A percentile compares a stretch with the other conserved stretches of the same genome.
Evolutionary conservation across 1,140 invertebrate genomes (phyloP).

Genomic region (Charaxes varanes): DNA sequence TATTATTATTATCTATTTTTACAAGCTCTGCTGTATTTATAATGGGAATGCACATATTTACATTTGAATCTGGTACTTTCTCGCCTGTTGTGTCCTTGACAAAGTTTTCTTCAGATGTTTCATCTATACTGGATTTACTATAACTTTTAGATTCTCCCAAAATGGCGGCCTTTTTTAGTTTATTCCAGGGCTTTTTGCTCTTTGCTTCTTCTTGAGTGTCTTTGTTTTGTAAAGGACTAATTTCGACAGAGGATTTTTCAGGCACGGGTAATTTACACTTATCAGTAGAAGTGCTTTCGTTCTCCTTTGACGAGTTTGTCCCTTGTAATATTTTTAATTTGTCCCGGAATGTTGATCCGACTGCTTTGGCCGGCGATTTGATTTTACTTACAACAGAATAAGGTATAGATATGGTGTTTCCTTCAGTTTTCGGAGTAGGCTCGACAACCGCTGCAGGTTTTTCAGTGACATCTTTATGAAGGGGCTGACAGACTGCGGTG

Average conservation of each 20-base stretch:
- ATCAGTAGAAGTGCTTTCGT: conserved; percentile 35
- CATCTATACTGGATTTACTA: conserved; percentile 48
- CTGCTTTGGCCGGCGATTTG: conserved; percentile 68
- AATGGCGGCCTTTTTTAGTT: conserved; percentile 76
- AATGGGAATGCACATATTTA: conserved; percentile 49
- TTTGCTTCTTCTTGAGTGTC: conserved; percentile 50
- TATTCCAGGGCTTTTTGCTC: conserved; percentile 73
- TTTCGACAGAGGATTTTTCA: conserved; percentile 45
- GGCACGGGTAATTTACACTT: conserved; percentile 34
- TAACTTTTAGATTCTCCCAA: conserved; percentile 59
- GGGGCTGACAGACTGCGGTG: conserved; percentile 60
- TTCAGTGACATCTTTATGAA: conserved; percentile 55
- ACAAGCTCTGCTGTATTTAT: conserved; percentile 60
- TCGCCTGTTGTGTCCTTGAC: conserved; percentile 26
- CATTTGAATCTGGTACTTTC: conserved; percentile 31
- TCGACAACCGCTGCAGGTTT: conserved; percentile 60
- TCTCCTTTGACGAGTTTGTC: conserved; percentile 35
- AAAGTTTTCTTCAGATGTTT: conserved; percentile 37
- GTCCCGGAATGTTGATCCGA: conserved; percentile 64
- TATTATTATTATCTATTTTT: conserved; percentile 63
- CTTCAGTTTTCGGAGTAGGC: conserved; percentile 63
- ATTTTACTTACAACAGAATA: conserved; percentile 72
- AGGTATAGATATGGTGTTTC: conserved; percentile 67
- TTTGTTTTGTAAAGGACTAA: conserved; percentile 30
- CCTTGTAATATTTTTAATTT: conserved; percentile 67